These are phyloP conservation scores for Podarcis siculus DNA, from an alignment of 2,797 vertebrate species.

Conservation along the genomic window DNA sequence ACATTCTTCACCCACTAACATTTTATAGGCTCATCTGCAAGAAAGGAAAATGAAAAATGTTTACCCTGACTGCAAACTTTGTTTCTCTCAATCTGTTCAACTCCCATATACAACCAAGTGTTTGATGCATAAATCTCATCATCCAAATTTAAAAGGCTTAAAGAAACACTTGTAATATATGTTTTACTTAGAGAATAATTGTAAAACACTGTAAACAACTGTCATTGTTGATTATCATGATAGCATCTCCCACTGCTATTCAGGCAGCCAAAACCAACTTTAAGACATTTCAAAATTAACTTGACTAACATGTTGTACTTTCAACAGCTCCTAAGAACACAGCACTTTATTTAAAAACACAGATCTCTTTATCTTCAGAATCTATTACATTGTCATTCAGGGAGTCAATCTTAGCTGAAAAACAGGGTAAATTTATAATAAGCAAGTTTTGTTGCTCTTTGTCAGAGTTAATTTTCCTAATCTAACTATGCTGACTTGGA, in stretches of 20 bases:
- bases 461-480: neutral
- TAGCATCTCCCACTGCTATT: neutral
- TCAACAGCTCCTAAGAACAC: neutral
- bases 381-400: neutral
- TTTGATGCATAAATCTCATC: neutral
- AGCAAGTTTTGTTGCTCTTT: neutral
- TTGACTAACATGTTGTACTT: neutral
- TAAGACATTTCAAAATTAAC: neutral
- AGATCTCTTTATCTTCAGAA: neutral
- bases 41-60: slow-evolving; percentile 20
- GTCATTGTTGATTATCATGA: neutral
- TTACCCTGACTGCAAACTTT: slow-evolving; percentile 6
- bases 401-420: neutral
- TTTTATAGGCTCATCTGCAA: slow-evolving; percentile 14
- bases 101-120: neutral
- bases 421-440: neutral
- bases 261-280: neutral
- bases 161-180: neutral
- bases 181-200: neutral
- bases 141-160: neutral
- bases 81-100: neutral
- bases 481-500: neutral
- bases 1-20: slow-evolving; percentile 14
- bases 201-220: neutral
- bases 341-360: neutral